These are phyloP conservation scores for Reticulitermes lucifugus DNA, from an alignment of 2,888 invertebrate genomes.

Conservation along the genomic window DNA sequence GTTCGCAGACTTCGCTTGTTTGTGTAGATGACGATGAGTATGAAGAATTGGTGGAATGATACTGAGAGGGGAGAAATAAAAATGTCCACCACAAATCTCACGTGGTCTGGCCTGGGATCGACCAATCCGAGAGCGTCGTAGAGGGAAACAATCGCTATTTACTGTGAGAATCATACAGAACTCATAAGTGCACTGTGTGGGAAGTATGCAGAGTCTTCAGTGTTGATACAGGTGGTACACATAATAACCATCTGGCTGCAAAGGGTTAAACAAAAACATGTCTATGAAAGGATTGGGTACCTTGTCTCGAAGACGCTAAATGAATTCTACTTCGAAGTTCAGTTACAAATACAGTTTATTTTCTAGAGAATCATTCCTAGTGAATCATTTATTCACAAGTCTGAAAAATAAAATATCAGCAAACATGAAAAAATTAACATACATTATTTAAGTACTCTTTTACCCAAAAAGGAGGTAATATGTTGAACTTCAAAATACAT, in stretches of 20 bases:
- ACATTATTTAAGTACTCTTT: constrained; percentile 56
- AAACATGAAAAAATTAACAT: constrained; percentile 56
- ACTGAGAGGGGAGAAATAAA: no score
- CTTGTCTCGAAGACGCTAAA: not conserved
- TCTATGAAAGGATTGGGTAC: not conserved
- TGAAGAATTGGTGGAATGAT: no score
- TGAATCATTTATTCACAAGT: constrained; percentile 56
- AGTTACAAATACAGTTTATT: constrained; percentile 56
- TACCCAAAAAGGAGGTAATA: constrained; percentile 56
- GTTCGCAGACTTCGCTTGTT: no score
- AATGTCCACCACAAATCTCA: no score
- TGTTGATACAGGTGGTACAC: no score
- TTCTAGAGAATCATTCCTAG: constrained; percentile 56
- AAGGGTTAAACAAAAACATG: not conserved
- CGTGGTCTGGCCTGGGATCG: no score
- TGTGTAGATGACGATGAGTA: no score
- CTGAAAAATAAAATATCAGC: constrained; percentile 56
- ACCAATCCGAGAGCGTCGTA: no score
- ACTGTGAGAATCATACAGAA: no score
- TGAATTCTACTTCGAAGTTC: not conserved
- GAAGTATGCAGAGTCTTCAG: no score
- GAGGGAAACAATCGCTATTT: no score
- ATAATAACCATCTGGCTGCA: not conserved
- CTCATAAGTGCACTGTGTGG: no score
- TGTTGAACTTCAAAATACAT: constrained; percentile 56